Evolutionary conservation across 2,888 invertebrate genomes (phyloP).

Genomic region (Hecatera dysodea): DNA sequence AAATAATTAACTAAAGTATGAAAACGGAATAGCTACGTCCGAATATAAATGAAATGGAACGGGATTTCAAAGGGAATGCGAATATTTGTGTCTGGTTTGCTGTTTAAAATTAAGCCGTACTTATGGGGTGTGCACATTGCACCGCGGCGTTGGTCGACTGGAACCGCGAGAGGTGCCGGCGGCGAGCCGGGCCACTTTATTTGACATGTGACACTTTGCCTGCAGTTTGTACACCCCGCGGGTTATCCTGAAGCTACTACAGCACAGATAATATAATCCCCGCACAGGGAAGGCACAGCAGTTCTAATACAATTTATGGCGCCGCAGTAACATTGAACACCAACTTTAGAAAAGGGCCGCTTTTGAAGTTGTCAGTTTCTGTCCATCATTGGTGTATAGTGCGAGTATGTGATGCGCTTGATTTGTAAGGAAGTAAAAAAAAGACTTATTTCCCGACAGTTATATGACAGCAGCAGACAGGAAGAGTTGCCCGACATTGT

Average conservation of each 20-base stretch:
- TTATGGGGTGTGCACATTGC: conserved; percentile 23
- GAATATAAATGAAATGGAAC: conserved; percentile 32
- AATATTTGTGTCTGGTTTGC: conserved; percentile 19
- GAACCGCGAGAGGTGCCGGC: conserved; percentile 36
- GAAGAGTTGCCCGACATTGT: neutral
- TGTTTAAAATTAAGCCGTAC: conserved; percentile 25
- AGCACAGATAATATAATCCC: too few relatives aligned
- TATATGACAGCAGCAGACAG: too few relatives aligned
- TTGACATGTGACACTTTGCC: conserved; percentile 35
- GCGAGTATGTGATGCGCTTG: neutral
- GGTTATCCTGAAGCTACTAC: neutral
- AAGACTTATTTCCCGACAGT: too few relatives aligned
- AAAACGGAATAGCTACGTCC: conserved; percentile 7
- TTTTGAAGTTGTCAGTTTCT: neutral
- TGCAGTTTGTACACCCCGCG: neutral
- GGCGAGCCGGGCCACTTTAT: conserved; percentile 26
- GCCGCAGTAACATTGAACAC: neutral
- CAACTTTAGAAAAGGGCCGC: neutral
- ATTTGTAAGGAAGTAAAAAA: neutral
- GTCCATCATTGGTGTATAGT: neutral
- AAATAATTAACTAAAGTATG: conserved; percentile 26
- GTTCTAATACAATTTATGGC: neutral
- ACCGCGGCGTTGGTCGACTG: conserved; percentile 7
- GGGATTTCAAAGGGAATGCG: conserved; percentile 28
- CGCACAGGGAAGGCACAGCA: too few relatives aligned